These are phyloP conservation scores for Stenopsyche tienmushanensis DNA, from an alignment of 1,140 invertebrate species.

Conservation along the genomic window DNA sequence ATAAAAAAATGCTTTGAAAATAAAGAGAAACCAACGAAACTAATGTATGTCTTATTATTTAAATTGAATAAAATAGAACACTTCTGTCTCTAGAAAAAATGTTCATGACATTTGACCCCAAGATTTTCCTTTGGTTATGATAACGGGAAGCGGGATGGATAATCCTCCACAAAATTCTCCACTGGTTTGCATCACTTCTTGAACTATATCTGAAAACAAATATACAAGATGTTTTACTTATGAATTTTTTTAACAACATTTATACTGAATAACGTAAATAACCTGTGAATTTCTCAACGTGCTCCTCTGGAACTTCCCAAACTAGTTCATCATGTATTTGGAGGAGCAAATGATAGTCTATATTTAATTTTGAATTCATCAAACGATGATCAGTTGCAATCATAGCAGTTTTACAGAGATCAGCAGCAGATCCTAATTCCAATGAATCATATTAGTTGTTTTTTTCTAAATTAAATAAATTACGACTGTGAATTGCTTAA, in stretches of 20 bases:
- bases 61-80: too few relatives aligned
- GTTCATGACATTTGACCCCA: slow-evolving; percentile 43
- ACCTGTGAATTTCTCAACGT: slow-evolving; percentile 45
- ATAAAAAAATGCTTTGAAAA: neutral
- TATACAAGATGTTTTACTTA: neutral
- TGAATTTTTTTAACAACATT: neutral
- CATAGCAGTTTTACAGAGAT: slow-evolving; percentile 63
- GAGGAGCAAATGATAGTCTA: slow-evolving; percentile 49
- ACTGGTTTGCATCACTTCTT: slow-evolving; percentile 35
- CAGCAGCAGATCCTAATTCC: slow-evolving; percentile 63
- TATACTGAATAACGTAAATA: neutral
- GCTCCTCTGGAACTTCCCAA: slow-evolving; percentile 51
- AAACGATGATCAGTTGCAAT: slow-evolving; percentile 47
- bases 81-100: too few relatives aligned
- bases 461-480: too few relatives aligned
- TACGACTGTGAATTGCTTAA: too few relatives aligned
- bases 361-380: slow-evolving; percentile 12
- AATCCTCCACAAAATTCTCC: slow-evolving; percentile 43
- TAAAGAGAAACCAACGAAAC: neutral
- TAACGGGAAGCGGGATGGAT: slow-evolving; percentile 42
- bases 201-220: slow-evolving; percentile 13
- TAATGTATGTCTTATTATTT: neutral
- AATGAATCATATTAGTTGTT: too few relatives aligned
- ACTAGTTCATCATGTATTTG: slow-evolving; percentile 65
- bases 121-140: slow-evolving; percentile 35